Evolutionary conservation across 2,797 vertebrate species (phyloP).

Genomic region (Liparis tanakae): DNA sequence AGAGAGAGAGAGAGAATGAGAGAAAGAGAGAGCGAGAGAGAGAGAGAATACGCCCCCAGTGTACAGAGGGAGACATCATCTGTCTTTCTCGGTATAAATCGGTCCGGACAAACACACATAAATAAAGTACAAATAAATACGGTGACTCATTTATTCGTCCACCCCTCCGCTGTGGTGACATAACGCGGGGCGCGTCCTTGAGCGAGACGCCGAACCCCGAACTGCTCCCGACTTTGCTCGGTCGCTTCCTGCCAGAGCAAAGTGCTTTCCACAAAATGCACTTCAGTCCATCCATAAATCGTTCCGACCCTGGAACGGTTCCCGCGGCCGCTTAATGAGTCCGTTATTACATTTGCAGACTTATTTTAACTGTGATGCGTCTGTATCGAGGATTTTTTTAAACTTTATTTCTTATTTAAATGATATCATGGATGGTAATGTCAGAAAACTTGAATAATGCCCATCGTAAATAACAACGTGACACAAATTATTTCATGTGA

Average conservation of each 20-base stretch:
- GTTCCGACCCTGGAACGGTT: background rate
- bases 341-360: background rate
- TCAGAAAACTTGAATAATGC: background rate
- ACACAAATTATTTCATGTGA: background rate
- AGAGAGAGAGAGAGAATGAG: no score
- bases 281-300: background rate
- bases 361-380: background rate
- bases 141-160: background rate
- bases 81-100: background rate
- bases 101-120: background rate
- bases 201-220: background rate
- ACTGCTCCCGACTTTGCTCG: background rate
- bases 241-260: background rate
- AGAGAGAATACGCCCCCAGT: no score
- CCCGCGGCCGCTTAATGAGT: background rate
- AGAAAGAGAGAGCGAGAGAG: no score
- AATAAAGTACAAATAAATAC: background rate
- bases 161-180: background rate
- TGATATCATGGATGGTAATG: background rate
- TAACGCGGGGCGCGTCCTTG: background rate
- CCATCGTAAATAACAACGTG: background rate
- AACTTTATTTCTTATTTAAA: background rate
- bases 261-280: conserved; percentile 7
- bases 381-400: background rate
- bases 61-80: background rate